phyloP scores from a whole-genome alignment of 2,797 vertebrate genomes.

The Pseudotriccus pelzelni region DNA sequence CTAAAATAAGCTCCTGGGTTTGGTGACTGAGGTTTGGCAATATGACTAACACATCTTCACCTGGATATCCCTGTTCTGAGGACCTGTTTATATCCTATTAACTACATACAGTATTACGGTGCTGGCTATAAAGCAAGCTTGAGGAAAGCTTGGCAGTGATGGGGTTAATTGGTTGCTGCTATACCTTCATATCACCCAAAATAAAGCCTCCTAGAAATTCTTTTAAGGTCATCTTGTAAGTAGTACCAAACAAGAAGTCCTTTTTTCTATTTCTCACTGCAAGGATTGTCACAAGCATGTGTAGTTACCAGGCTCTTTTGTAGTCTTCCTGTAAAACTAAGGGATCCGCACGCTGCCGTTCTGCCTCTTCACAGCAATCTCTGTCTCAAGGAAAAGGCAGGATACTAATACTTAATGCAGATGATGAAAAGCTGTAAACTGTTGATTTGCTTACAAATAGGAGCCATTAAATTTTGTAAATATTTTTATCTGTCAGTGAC shows the following conservation, averaged over 20 bases:
- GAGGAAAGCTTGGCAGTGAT: not conserved
- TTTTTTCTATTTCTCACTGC: not conserved
- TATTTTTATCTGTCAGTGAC: conserved; percentile 10
- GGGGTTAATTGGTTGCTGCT: not conserved
- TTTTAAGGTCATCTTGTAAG: not conserved
- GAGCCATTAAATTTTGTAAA: not conserved
- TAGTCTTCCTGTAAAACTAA: not conserved
- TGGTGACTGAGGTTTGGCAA: not conserved
- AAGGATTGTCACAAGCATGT: not conserved
- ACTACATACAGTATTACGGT: not conserved
- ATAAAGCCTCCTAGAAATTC: not conserved
- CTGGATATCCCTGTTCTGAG: not conserved
- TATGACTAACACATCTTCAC: not conserved
- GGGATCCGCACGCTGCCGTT: not conserved
- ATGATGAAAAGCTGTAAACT: not conserved
- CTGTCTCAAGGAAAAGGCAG: not conserved
- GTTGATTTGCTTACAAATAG: conserved; percentile 7
- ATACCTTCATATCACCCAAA: not conserved
- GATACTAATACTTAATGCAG: not conserved
- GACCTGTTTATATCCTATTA: not conserved
- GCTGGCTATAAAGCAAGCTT: not conserved
- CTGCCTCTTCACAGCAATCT: not conserved
- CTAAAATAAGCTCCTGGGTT: not conserved
- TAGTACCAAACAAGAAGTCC: not conserved
- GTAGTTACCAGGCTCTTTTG: not conserved